Conservation (phyloP, 1,140 invertebrate genomes). For the Nasonia longicornis region DNA sequence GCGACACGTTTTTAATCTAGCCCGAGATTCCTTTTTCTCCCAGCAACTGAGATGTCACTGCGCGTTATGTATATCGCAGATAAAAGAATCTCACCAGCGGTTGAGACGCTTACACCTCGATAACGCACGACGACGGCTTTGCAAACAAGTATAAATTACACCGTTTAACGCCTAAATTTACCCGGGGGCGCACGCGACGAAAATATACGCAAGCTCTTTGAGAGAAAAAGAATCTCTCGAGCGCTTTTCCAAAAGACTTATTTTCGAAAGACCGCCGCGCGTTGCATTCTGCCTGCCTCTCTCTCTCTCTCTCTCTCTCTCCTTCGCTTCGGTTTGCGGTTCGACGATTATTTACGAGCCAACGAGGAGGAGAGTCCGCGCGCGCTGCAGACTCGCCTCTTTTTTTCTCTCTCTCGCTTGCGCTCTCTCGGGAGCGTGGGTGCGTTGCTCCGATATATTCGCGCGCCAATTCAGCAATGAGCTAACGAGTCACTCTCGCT, state of each 20-base stretch:
- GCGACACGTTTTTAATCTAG: slow-evolving; percentile 6
- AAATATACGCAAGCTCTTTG: slow-evolving; percentile 10
- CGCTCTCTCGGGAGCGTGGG: background rate
- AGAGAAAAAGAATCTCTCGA: slow-evolving; percentile 6
- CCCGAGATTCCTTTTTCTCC: background rate
- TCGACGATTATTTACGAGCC: slow-evolving; percentile 34
- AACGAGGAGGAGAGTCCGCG: background rate
- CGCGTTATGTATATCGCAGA: too few species aligned
- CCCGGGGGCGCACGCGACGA: background rate
- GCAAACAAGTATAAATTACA: background rate
- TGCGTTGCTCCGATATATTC: slow-evolving; percentile 5
- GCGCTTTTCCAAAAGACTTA: background rate
- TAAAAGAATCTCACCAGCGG: too few species aligned
- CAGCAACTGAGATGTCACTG: too few species aligned
- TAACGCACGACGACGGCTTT: background rate
- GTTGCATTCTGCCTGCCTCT: background rate
- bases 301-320: background rate
- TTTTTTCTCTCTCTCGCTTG: slow-evolving; percentile 1
- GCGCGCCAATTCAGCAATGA: slow-evolving; percentile 13
- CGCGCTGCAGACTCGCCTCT: background rate
- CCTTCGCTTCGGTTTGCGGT: background rate
- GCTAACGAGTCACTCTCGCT: background rate
- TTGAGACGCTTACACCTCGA: too few species aligned
- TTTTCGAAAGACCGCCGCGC: background rate
- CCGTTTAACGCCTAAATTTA: background rate